phyloP scores from a whole-genome alignment of 2,797 vertebrate species.

The Euphonia xanthogaster region DNA sequence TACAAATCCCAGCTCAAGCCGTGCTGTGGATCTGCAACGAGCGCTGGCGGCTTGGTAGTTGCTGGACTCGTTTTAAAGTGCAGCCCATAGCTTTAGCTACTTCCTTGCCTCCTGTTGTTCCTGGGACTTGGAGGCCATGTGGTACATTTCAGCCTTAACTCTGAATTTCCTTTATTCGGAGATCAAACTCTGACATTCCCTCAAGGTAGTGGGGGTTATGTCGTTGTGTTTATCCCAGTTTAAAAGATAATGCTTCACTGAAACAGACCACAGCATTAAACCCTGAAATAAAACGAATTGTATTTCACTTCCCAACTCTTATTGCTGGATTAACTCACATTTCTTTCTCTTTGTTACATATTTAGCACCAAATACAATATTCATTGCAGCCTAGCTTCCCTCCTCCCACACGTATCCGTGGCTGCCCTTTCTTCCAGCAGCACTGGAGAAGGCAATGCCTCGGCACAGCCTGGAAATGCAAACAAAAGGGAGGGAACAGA shows the following conservation, averaged over 20 bases:
- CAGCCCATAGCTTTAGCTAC: slow-evolving; percentile 57
- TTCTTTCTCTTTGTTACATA: slow-evolving; percentile 55
- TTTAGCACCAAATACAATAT: slow-evolving; percentile 58
- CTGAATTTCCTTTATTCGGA: slow-evolving; percentile 73
- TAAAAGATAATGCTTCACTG: slow-evolving; percentile 52
- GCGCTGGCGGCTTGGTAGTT: background rate
- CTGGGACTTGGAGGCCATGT: slow-evolving; percentile 60
- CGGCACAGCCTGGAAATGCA: background rate
- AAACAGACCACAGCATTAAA: slow-evolving; percentile 49
- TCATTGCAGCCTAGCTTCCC: slow-evolving; percentile 28
- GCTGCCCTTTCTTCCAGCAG: slow-evolving; percentile 43
- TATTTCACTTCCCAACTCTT: slow-evolving; percentile 25
- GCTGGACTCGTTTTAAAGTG: slow-evolving; percentile 10
- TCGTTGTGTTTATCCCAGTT: slow-evolving; percentile 37
- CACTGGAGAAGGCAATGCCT: slow-evolving; percentile 18
- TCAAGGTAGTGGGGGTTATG: slow-evolving; percentile 37
- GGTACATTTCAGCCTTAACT: slow-evolving; percentile 72
- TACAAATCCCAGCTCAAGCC: background rate
- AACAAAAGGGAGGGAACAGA: slow-evolving; percentile 13
- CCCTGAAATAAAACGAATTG: slow-evolving; percentile 41
- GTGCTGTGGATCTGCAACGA: background rate
- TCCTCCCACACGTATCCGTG: background rate
- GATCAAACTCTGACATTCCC: slow-evolving; percentile 72
- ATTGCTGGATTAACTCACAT: slow-evolving; percentile 41
- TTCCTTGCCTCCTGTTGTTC: slow-evolving; percentile 63